phyloP scores from a whole-genome alignment of 1,140 invertebrate species.

The Bursaphelenchus mucronatus region DNA sequence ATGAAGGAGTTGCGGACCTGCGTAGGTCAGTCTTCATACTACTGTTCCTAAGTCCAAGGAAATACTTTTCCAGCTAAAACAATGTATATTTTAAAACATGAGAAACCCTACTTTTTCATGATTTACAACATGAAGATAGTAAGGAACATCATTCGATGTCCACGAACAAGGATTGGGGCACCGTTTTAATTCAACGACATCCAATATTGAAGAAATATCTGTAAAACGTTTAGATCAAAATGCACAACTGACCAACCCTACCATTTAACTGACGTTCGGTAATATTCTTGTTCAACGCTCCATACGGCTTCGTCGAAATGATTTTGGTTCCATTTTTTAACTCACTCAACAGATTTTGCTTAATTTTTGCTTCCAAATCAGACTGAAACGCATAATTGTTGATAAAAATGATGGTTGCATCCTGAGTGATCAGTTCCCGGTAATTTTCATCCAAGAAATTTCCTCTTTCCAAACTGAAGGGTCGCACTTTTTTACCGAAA shows the following conservation, averaged over 20 bases:
- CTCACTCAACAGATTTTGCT: slow-evolving; percentile 46
- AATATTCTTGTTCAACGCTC: slow-evolving; percentile 35
- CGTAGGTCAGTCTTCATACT: slow-evolving; percentile 23
- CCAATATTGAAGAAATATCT: slow-evolving; percentile 53
- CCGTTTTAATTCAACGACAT: slow-evolving; percentile 45
- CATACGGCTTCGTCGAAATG: slow-evolving; percentile 55
- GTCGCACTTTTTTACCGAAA: slow-evolving; percentile 47
- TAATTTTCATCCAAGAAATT: slow-evolving; percentile 54
- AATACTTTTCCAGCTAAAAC: slow-evolving; percentile 45
- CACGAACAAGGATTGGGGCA: slow-evolving; percentile 53
- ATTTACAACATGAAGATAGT: slow-evolving; percentile 57
- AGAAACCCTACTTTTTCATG: slow-evolving; percentile 36
- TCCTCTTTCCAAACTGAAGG: slow-evolving; percentile 47
- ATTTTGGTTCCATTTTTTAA: slow-evolving; percentile 50
- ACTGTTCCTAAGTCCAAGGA: slow-evolving; percentile 14
- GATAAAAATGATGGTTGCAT: slow-evolving; percentile 60
- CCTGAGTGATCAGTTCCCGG: slow-evolving; percentile 52
- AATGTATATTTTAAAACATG: slow-evolving; percentile 21
- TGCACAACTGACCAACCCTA: not conserved
- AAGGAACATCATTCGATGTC: slow-evolving; percentile 54
- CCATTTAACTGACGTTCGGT: slow-evolving; percentile 53
- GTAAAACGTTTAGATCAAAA: slow-evolving; percentile 21
- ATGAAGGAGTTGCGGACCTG: slow-evolving; percentile 43
- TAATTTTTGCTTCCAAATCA: slow-evolving; percentile 54
- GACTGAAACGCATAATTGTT: slow-evolving; percentile 58